phyloP scores from a whole-genome alignment of 1,140 invertebrate species.

The Mycetomoellerius zeteki region DNA sequence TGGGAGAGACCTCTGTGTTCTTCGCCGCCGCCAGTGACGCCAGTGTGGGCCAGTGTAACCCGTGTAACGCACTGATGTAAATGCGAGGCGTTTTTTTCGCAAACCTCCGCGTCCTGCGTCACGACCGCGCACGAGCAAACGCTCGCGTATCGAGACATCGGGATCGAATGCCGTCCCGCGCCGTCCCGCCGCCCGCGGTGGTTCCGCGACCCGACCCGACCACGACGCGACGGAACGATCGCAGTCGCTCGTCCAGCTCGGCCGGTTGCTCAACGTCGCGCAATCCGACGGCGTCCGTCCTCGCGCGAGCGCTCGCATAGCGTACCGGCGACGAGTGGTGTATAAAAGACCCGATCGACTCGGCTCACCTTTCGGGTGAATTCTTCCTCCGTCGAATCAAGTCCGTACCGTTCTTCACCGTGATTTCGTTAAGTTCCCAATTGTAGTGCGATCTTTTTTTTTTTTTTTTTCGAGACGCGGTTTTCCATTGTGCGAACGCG shows the following conservation, averaged over 20 bases:
- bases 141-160: background rate
- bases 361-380: background rate
- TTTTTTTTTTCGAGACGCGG: background rate
- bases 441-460: too few relatives aligned
- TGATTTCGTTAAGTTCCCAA: too few relatives aligned
- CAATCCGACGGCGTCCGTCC: background rate
- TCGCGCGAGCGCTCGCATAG: too few relatives aligned
- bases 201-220: background rate
- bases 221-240: background rate
- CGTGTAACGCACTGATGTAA: background rate
- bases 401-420: background rate
- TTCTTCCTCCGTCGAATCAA: background rate
- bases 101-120: background rate
- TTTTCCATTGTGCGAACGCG: background rate
- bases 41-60: too few relatives aligned
- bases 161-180: background rate
- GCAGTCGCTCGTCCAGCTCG: background rate
- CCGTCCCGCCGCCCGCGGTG: background rate
- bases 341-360: background rate
- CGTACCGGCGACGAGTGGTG: background rate
- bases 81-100: constrained; percentile 65
- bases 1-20: too few relatives aligned
- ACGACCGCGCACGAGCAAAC: background rate
- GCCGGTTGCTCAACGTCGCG: constrained; percentile 34
- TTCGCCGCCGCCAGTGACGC: too few relatives aligned